phyloP scores from a whole-genome alignment of 2,797 vertebrate genomes.

The Parauchenoglanis punctatus region DNA sequence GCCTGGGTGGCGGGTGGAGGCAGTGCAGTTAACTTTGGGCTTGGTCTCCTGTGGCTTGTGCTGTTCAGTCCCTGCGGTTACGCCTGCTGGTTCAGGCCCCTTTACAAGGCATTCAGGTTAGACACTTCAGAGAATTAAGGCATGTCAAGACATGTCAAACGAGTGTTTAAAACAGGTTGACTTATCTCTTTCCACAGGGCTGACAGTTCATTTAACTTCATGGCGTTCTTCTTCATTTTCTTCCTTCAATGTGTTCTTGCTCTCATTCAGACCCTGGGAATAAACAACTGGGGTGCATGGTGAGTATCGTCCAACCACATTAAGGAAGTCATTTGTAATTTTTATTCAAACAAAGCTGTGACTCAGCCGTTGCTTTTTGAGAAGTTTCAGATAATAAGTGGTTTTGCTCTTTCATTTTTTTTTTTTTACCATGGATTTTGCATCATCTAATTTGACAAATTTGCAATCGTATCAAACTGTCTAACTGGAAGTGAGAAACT shows the following conservation, averaged over 20 bases:
- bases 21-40: slow-evolving; percentile 80
- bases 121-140: slow-evolving; percentile 34
- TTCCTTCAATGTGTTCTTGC: slow-evolving; percentile 86
- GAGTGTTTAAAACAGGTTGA: neutral
- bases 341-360: neutral
- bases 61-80: slow-evolving; percentile 93
- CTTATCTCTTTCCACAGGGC: slow-evolving; percentile 74
- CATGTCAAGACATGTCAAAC: no score
- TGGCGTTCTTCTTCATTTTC: slow-evolving; percentile 96
- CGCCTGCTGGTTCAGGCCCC: slow-evolving; percentile 92
- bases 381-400: neutral
- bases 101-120: slow-evolving; percentile 96
- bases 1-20: slow-evolving; percentile 92
- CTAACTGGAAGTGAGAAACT: neutral
- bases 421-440: neutral
- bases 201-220: slow-evolving; percentile 97
- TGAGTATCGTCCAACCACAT: slow-evolving; percentile 70
- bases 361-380: neutral
- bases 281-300: slow-evolving; percentile 90
- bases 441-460: neutral
- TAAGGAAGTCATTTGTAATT: neutral
- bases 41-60: slow-evolving; percentile 89
- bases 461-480: neutral
- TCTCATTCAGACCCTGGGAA: slow-evolving; percentile 84
- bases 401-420: neutral